phyloP scores from a whole-genome alignment of 1,140 invertebrate species.

The Heterodera schachtii region DNA sequence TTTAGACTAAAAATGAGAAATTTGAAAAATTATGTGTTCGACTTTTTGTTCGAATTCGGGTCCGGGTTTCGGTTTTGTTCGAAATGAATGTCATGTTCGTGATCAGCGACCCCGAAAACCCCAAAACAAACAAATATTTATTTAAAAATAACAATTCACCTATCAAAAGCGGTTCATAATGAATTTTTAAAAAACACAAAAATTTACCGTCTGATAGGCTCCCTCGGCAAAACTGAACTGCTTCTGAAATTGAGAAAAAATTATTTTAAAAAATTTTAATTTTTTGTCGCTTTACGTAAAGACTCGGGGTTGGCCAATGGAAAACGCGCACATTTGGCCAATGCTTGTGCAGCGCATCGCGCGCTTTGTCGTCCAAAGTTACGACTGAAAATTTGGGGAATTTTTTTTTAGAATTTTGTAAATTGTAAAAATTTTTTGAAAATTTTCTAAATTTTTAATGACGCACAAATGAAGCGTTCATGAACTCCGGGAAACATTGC shows the following conservation, averaged over 20 bases:
- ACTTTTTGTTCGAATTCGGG: no score
- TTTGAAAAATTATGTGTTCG: no score
- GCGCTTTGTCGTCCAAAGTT: slow-evolving; percentile 58
- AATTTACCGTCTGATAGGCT: slow-evolving; percentile 54
- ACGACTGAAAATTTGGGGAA: slow-evolving; percentile 36
- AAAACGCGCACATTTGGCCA: slow-evolving; percentile 61
- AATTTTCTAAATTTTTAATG: no score
- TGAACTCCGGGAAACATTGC: slow-evolving; percentile 55
- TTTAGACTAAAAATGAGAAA: no score
- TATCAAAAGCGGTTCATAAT: not conserved
- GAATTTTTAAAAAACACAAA: not conserved
- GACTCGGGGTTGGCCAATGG: slow-evolving; percentile 62
- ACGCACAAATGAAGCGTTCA: slow-evolving; percentile 54
- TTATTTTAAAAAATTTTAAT: no score
- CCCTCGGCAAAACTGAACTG: slow-evolving; percentile 64
- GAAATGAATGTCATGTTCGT: no score
- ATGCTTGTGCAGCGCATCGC: slow-evolving; percentile 46
- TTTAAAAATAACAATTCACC: no score
- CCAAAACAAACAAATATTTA: no score
- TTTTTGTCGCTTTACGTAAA: slow-evolving; percentile 52
- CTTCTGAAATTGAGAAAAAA: slow-evolving; percentile 51
- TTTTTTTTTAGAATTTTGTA: no score
- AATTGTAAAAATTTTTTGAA: no score
- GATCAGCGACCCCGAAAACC: no score
- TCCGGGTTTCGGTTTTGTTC: no score